Conservation (phyloP, 1,140 invertebrate genomes). For the Brachionus rotundiformis region DNA sequence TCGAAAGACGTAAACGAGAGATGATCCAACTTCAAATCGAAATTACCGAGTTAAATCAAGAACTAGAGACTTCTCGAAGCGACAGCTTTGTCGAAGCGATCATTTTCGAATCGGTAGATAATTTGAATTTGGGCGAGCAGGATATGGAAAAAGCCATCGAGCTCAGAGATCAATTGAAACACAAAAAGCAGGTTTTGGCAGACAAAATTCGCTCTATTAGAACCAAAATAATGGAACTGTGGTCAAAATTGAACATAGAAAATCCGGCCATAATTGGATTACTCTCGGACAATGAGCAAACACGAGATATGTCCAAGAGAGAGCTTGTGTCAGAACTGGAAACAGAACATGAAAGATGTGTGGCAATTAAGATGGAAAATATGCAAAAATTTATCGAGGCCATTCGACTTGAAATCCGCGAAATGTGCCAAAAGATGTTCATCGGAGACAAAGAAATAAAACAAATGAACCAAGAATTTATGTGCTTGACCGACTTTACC, state of each 20-base stretch:
- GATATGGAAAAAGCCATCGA: conserved; percentile 29
- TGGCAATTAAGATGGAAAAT: conserved; percentile 46
- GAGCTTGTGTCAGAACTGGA: neutral
- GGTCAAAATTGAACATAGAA: conserved; percentile 29
- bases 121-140: neutral
- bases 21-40: neutral
- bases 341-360: neutral
- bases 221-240: conserved; percentile 27
- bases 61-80: neutral
- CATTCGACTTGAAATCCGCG: conserved; percentile 1
- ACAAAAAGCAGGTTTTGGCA: neutral
- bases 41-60: neutral
- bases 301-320: neutral
- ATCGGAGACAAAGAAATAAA: conserved; percentile 30
- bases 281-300: neutral
- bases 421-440: conserved; percentile 43
- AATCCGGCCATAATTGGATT: neutral
- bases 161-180: conserved; percentile 17
- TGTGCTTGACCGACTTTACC: neutral
- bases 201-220: conserved; percentile 3
- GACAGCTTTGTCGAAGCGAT: conserved; percentile 7
- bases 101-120: conserved; percentile 37
- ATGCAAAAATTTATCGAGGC: conserved; percentile 50
- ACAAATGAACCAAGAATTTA: conserved; percentile 27
- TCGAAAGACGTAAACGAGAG: neutral